Evolutionary conservation across 2,797 vertebrate genomes (phyloP).

Genomic region (Melanotaenia pygmaea): DNA sequence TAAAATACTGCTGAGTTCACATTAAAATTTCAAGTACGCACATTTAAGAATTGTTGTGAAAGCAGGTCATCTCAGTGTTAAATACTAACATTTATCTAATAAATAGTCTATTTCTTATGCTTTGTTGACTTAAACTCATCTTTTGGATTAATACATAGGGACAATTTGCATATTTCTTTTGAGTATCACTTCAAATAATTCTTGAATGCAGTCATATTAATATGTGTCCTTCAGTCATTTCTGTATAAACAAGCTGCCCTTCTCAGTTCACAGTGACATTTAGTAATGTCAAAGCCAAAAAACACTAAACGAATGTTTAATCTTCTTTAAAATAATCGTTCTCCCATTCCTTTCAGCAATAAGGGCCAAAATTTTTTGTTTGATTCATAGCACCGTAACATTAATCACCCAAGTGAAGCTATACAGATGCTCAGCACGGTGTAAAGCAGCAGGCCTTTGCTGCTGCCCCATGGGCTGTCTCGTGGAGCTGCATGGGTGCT

Average conservation of each 20-base stretch:
- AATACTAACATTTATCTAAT: neutral
- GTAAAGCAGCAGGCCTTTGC: conserved; percentile 53
- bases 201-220: conserved; percentile 13
- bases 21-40: conserved; percentile 33
- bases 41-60: conserved; percentile 24
- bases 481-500: conserved; percentile 60
- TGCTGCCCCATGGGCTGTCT: conserved; percentile 63
- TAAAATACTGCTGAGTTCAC: conserved; percentile 41
- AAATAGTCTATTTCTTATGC: neutral
- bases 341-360: conserved; percentile 17
- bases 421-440: conserved; percentile 42
- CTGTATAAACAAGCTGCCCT: conserved; percentile 14
- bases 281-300: conserved; percentile 50
- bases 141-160: conserved; percentile 7
- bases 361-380: conserved; percentile 19
- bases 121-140: neutral
- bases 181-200: conserved; percentile 7
- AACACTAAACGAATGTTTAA: conserved; percentile 37
- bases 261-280: conserved; percentile 58
- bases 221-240: conserved; percentile 28
- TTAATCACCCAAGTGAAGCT: conserved; percentile 34
- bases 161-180: neutral
- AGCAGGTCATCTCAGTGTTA: neutral
- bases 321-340: conserved; percentile 33
- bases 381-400: conserved; percentile 19